A percentile compares a stretch with the other conserved stretches of the same genome.
Evolutionary conservation across 2,113 vertebrate genomes (phyloP).

Genomic region (Cacatua alba): DNA sequence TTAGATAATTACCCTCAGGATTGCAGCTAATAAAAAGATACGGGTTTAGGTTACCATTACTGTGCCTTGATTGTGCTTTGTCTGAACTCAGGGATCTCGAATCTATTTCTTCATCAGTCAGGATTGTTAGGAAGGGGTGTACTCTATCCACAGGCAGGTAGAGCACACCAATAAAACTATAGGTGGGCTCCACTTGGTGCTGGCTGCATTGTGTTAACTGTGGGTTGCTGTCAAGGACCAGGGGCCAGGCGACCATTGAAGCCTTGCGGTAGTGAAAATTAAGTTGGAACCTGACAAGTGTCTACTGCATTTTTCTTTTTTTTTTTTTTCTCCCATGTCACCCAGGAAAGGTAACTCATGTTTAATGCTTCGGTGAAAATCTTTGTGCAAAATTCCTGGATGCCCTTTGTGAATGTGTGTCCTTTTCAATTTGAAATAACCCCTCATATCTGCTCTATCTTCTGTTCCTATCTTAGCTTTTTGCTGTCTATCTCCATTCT

Average conservation of each 20-base stretch:
- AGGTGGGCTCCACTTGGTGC: background rate
- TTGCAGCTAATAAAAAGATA: background rate
- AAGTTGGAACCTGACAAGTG: background rate
- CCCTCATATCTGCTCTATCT: background rate
- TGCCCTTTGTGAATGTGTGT: background rate
- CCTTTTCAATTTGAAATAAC: background rate
- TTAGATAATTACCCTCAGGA: background rate
- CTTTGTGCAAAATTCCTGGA: background rate
- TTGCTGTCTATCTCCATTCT: background rate
- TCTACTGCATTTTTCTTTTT: background rate
- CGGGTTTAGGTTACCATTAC: background rate
- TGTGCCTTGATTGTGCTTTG: background rate
- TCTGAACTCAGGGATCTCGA: background rate
- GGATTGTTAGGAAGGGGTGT: no score
- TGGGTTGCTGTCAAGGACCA: background rate
- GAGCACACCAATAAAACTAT: no score
- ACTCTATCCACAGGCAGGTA: no score
- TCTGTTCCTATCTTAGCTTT: background rate
- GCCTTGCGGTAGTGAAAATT: background rate
- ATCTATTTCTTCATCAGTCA: background rate
- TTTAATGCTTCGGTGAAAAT: background rate
- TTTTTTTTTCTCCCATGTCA: background rate
- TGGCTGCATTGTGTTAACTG: background rate
- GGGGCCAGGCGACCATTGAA: background rate
- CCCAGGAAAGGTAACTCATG: background rate